Evolutionary conservation across 1,140 invertebrate species (phyloP).

Genomic region (Zaprionus ornatus): DNA sequence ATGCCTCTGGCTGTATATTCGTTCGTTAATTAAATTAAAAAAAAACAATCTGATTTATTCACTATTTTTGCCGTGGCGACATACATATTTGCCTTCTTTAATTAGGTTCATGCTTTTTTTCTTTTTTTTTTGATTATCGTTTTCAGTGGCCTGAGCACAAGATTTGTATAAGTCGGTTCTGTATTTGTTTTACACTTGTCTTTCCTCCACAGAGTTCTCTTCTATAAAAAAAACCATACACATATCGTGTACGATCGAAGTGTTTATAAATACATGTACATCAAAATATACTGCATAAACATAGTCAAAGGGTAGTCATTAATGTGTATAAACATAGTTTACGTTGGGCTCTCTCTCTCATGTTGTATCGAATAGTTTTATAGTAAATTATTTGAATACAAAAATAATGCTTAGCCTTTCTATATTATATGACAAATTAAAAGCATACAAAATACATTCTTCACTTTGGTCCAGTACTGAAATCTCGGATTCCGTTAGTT

Average conservation of each 20-base stretch:
- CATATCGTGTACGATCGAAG: slow-evolving; percentile 43
- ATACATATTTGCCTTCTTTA: slow-evolving; percentile 18
- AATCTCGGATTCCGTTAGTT: slow-evolving; percentile 80
- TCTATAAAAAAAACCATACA: slow-evolving; percentile 50
- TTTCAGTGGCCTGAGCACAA: slow-evolving; percentile 66
- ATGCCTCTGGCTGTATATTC: not conserved
- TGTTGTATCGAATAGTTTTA: not conserved
- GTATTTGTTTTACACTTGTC: not conserved
- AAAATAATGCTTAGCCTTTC: slow-evolving; percentile 46
- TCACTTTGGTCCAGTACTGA: slow-evolving; percentile 79
- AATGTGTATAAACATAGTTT: slow-evolving; percentile 37
- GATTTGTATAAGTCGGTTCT: slow-evolving; percentile 43
- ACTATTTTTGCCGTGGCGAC: slow-evolving; percentile 6
- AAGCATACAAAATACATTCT: slow-evolving; percentile 74
- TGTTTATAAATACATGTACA: slow-evolving; percentile 19
- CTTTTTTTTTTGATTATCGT: slow-evolving; percentile 70
- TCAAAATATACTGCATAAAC: slow-evolving; percentile 8
- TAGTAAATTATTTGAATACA: slow-evolving; percentile 21
- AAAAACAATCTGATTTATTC: slow-evolving; percentile 48
- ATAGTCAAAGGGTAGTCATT: slow-evolving; percentile 56
- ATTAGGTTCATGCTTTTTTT: slow-evolving; percentile 46
- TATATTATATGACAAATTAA: slow-evolving; percentile 70
- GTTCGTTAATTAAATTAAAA: slow-evolving; percentile 12
- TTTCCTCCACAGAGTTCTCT: not conserved
- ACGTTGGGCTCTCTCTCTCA: slow-evolving; percentile 29